These are phyloP conservation scores for Diplosoma virens DNA, from an alignment of 23 tunicate species.

Conservation along the genomic window DNA sequence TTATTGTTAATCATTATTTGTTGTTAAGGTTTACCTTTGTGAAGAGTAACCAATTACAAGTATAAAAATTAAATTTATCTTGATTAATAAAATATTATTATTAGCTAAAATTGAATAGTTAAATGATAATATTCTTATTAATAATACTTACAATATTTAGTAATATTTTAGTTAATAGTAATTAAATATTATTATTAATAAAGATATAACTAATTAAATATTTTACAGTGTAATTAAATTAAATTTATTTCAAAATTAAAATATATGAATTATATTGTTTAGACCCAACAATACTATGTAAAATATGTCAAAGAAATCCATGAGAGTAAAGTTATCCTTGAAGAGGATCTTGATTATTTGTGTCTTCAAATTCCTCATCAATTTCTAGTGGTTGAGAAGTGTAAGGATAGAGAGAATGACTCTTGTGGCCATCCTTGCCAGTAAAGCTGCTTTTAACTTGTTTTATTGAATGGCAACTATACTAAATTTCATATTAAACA, in stretches of 20 bases:
- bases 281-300: constrained; percentile 36
- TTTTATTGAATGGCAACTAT: background rate
- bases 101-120: no score
- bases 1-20: no score
- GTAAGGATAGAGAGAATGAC: no score
- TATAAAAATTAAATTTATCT: no score
- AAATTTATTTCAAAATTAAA: no score
- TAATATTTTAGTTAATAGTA: background rate
- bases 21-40: no score
- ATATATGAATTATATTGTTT: background rate
- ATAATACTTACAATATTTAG: background rate
- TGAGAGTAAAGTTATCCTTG: constrained; percentile 50
- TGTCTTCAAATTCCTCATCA: constrained; percentile 64
- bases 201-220: background rate
- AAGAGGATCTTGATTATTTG: constrained; percentile 67
- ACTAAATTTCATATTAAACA: constrained; percentile 7
- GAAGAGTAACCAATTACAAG: no score
- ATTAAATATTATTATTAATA: background rate
- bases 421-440: no score
- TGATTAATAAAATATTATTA: no score
- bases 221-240: background rate
- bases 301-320: constrained; percentile 44
- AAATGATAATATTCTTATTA: no score
- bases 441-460: no score
- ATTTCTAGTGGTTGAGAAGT: constrained; percentile 12